phyloP scores from a whole-genome alignment of 2,113 vertebrate species.

The Crotalus tigris region DNA sequence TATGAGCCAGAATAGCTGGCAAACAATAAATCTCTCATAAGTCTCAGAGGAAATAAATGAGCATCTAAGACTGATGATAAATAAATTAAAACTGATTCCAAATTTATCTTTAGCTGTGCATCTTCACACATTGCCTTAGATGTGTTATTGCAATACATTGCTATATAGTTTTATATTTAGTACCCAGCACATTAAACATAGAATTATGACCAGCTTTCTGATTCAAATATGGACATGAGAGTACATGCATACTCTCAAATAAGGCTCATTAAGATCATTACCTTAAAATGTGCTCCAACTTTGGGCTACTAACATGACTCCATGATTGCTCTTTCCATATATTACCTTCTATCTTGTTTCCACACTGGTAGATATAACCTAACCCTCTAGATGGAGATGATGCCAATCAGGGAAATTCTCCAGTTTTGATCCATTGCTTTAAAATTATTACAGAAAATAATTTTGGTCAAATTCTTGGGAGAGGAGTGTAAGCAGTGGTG shows the following conservation, averaged over 20 bases:
- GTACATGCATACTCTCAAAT: too few species aligned
- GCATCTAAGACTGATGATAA: accelerated
- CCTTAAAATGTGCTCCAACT: background rate
- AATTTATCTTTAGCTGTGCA: background rate
- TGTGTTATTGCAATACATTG: background rate
- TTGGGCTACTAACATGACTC: background rate
- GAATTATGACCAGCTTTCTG: background rate
- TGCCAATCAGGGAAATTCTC: background rate
- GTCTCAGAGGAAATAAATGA: background rate
- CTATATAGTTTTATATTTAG: background rate
- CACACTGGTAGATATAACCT: background rate
- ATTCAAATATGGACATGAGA: background rate
- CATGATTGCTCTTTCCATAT: background rate
- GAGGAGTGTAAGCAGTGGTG: background rate
- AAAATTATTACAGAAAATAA: background rate
- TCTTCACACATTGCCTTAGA: background rate
- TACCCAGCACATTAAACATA: background rate
- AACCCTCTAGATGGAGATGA: background rate
- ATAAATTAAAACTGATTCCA: background rate
- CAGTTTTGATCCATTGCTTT: background rate
- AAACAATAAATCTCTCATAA: accelerated
- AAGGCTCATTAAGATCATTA: background rate
- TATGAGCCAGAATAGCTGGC: background rate
- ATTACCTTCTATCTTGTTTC: background rate
- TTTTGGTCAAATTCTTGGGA: background rate